phyloP scores from a whole-genome alignment of 2,113 vertebrate species.

The Etheostoma spectabile region DNA sequence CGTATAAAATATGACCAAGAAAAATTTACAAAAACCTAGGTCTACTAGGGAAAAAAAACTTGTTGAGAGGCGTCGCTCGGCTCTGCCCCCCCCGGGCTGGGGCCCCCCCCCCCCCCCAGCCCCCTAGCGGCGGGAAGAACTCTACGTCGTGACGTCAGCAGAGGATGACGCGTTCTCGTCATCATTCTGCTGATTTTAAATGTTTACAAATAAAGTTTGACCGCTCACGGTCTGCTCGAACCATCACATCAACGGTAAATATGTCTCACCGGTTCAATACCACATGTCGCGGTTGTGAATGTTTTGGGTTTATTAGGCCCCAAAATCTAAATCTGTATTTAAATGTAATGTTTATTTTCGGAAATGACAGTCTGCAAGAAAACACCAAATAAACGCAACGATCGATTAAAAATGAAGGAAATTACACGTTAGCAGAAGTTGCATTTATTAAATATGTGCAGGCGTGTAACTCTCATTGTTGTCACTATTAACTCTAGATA shows the following conservation, averaged over 20 bases:
- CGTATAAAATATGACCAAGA: not conserved
- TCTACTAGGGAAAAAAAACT: not conserved
- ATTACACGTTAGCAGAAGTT: not conserved
- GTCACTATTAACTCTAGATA: no score
- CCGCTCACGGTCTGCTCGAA: not conserved
- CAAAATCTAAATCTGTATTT: not conserved
- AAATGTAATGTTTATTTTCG: not conserved
- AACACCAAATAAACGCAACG: not conserved
- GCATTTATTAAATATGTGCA: not conserved
- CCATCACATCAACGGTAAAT: not conserved
- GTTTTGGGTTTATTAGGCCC: not conserved
- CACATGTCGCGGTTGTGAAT: not conserved
- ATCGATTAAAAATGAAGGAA: not conserved
- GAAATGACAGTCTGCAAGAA: no score
- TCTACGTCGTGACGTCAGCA: not conserved
- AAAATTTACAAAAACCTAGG: no score
- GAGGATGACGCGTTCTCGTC: not conserved
- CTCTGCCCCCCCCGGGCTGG: no score
- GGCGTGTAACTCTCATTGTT: not conserved
- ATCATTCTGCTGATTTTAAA: not conserved
- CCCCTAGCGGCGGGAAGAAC: conserved; percentile 6
- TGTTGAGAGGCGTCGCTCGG: not conserved
- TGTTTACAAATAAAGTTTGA: not conserved
- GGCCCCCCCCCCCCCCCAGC: no score
- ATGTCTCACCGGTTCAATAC: not conserved